These are phyloP conservation scores for Catostomus latipinnis DNA, from an alignment of 2,797 vertebrate species.

Conservation along the genomic window DNA sequence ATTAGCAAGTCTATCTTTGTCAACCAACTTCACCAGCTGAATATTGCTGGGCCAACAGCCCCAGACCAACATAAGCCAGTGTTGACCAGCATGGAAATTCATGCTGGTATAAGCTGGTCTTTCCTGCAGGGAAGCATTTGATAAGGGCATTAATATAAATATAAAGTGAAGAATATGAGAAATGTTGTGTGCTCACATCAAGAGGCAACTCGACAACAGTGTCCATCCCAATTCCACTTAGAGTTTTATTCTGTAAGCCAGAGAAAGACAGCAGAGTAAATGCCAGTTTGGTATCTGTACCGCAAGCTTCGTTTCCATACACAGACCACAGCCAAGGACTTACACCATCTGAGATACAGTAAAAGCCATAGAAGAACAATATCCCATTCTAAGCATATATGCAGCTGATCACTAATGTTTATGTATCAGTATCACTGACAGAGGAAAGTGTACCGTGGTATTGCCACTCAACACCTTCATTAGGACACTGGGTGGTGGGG, in stretches of 20 bases:
- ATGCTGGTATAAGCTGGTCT: too few species aligned
- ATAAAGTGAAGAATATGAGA: not conserved
- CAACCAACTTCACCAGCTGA: too few species aligned
- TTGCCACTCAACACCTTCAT: constrained; percentile 92
- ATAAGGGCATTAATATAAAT: not conserved
- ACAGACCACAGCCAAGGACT: too few species aligned
- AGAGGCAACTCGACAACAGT: constrained; percentile 73
- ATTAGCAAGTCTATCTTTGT: too few species aligned
- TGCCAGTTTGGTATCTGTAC: not conserved
- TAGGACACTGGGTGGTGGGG: constrained; percentile 75
- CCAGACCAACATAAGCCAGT: too few species aligned
- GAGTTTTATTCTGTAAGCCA: constrained; percentile 86
- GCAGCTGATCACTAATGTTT: constrained; percentile 2
- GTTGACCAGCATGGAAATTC: too few species aligned
- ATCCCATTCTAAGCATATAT: not conserved
- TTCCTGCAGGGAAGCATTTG: too few species aligned
- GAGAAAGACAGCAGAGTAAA: not conserved
- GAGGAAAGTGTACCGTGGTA: constrained; percentile 78
- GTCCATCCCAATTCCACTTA: constrained; percentile 87
- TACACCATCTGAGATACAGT: too few species aligned
- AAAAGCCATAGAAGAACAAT: too few species aligned
- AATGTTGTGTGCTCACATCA: constrained; percentile 80
- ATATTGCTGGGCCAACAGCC: too few species aligned
- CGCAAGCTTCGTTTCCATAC: too few species aligned
- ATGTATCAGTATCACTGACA: not conserved